Evolutionary conservation across 1,140 invertebrate genomes (phyloP), one percentile per base, ranked within the genome.

Genomic region (Zaprionus lachaisei): DNA sequence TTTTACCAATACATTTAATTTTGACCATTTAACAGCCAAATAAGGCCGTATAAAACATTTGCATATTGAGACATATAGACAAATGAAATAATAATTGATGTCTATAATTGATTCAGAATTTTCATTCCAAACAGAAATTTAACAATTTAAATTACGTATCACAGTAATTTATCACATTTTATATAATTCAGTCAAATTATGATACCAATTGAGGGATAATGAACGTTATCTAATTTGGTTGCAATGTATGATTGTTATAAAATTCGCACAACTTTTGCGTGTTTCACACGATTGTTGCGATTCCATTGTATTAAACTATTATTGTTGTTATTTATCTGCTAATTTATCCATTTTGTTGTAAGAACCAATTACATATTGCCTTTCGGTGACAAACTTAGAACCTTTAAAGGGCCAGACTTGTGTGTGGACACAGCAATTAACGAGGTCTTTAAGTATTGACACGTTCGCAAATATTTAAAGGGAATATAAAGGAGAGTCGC

Each of bases 311-410:
- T 55, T 55, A 55, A 4, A 38, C 4, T 31, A 28, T 15, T 61
- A 76, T 72, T 72, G 49, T 22, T 66, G 61, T 54, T 65, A 55
- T 61, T 61, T 76, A 65, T 76, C 68, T 61, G 60, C 34, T 64
- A 60, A 75, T 64, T 64, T 54, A 41, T 38, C 17, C 70, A 31
- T 71, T 71, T 63, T 58, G 54, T 70, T 75, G 28, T 26, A 15
- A 26, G 20, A 11, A 34, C 20, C 26, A 44, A 12, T 56, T 67
- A 44, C 9, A 56, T 28, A 56, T 24, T 66, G 24, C 31, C 49
- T 22, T 66, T 65, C 41, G 24, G 12, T 31, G 62, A 56, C 54
- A 56, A n/a, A 31, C 26, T 14, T 47, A 47, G 7, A 17, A 47
- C 26, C 31, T 47, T 62, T 12, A 1, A 41, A 61, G 26, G 64